Conservation (phyloP, 2,888 invertebrate species). For the Dasypolia templi region DNA sequence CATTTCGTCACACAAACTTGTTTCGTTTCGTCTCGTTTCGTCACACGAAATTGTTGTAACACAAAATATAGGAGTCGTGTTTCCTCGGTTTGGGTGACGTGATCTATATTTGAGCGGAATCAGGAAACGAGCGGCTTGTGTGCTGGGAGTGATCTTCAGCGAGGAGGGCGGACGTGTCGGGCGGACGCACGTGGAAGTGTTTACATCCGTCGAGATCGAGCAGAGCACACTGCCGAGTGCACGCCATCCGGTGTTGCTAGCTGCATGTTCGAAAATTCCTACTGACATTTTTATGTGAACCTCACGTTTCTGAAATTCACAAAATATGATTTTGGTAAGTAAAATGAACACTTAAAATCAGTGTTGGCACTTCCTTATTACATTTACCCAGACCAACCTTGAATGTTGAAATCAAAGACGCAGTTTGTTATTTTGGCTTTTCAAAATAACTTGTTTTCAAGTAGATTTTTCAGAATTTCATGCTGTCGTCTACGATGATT, state of each 20-base stretch:
- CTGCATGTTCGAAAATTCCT: conserved; percentile 64
- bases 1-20: conserved; percentile 14
- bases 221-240: conserved; percentile 67
- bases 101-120: conserved; percentile 61
- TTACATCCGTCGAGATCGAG: conserved; percentile 81
- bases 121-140: conserved; percentile 65
- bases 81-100: conserved; percentile 41
- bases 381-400: conserved; percentile 54
- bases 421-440: conserved; percentile 50
- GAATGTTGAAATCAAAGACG: conserved; percentile 54
- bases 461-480: conserved; percentile 16
- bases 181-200: conserved; percentile 86
- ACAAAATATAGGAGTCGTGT: conserved; percentile 10
- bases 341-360: conserved; percentile 38
- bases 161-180: conserved; percentile 68
- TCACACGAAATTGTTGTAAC: no score
- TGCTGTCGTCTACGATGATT: neutral
- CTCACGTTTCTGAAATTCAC: conserved; percentile 6
- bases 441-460: conserved; percentile 30
- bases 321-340: conserved; percentile 34
- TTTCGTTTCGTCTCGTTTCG: no score
- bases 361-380: conserved; percentile 61
- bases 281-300: conserved; percentile 18
- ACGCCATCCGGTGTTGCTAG: conserved; percentile 72
- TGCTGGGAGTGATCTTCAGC: conserved; percentile 71